Evolutionary conservation across 2,888 invertebrate genomes (phyloP).

Genomic region (Subacronicta megacephala): DNA sequence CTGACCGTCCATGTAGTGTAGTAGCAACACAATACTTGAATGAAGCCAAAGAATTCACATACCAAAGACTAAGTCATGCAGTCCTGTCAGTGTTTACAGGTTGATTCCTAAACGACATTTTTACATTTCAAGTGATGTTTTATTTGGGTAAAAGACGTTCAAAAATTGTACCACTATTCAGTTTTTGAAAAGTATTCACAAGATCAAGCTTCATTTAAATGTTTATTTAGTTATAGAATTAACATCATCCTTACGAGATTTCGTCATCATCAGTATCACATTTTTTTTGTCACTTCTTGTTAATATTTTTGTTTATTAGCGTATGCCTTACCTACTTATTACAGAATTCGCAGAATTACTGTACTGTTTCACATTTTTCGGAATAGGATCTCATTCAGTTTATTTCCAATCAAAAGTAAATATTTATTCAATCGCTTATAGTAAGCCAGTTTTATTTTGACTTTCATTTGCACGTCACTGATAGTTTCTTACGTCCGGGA

Average conservation of each 20-base stretch:
- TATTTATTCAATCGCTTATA: constrained; percentile 47
- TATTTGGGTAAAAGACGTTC: background rate
- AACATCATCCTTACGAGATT: background rate
- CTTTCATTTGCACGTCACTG: constrained; percentile 40
- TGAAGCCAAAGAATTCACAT: constrained; percentile 42
- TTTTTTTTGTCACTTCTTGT: constrained; percentile 38
- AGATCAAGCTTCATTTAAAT: too few species aligned
- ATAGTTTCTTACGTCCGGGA: constrained; percentile 35
- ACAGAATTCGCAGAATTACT: constrained; percentile 40
- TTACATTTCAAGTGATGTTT: background rate
- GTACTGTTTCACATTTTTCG: constrained; percentile 28
- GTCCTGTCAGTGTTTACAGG: constrained; percentile 10
- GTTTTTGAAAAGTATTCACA: too few species aligned
- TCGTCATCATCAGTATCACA: too few species aligned
- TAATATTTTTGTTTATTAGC: constrained; percentile 44
- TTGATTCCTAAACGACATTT: background rate
- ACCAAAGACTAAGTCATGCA: constrained; percentile 37
- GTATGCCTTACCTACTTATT: constrained; percentile 40
- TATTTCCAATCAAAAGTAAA: constrained; percentile 44
- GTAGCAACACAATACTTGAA: constrained; percentile 52
- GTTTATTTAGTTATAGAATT: too few species aligned
- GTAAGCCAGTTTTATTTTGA: constrained; percentile 49
- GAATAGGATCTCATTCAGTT: constrained; percentile 41
- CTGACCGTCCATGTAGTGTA: constrained; percentile 42
- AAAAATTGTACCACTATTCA: too few species aligned